These are phyloP conservation scores for Cyphomyrus plagiostoma DNA, from an alignment of 2,113 vertebrate genomes.

Conservation along the genomic window DNA sequence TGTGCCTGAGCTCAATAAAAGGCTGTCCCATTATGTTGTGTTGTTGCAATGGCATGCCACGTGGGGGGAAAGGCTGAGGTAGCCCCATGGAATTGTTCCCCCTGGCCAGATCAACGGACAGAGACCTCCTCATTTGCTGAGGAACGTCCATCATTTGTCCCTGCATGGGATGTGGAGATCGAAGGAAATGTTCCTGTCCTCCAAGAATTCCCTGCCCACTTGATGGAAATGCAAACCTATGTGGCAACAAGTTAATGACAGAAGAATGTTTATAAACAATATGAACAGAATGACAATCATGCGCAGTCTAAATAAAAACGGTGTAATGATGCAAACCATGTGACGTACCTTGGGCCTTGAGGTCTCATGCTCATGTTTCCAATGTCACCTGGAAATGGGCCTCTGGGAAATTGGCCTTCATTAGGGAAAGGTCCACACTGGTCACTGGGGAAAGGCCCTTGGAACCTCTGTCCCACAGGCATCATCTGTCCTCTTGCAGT, in stretches of 20 bases:
- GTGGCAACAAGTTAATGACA: neutral
- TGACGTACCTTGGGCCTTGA: slow-evolving; percentile 67
- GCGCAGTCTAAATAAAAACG: neutral
- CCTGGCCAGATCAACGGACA: slow-evolving; percentile 66
- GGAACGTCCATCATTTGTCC: slow-evolving; percentile 52
- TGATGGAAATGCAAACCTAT: slow-evolving; percentile 51
- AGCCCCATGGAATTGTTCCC: slow-evolving; percentile 51
- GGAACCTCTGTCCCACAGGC: slow-evolving; percentile 56
- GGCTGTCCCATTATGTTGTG: slow-evolving; percentile 88
- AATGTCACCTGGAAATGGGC: slow-evolving; percentile 62
- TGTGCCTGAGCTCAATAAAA: slow-evolving; percentile 85
- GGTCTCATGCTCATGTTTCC: slow-evolving; percentile 63
- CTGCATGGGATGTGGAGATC: slow-evolving; percentile 63
- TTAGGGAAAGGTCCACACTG: slow-evolving; percentile 57
- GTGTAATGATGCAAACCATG: neutral
- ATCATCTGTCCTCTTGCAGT: slow-evolving; percentile 53
- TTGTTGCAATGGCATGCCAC: slow-evolving; percentile 71
- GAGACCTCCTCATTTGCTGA: slow-evolving; percentile 69
- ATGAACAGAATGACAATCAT: neutral
- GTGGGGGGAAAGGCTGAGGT: slow-evolving; percentile 72
- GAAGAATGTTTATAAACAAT: neutral
- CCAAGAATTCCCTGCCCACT: slow-evolving; percentile 53
- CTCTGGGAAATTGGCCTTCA: slow-evolving; percentile 60
- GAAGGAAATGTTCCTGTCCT: slow-evolving; percentile 72
- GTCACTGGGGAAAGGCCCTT: slow-evolving; percentile 58